Evolutionary conservation across 2,888 invertebrate genomes (phyloP), one percentile per base, ranked within the genome.

Genomic region (Sarcophaga carnaria): DNA sequence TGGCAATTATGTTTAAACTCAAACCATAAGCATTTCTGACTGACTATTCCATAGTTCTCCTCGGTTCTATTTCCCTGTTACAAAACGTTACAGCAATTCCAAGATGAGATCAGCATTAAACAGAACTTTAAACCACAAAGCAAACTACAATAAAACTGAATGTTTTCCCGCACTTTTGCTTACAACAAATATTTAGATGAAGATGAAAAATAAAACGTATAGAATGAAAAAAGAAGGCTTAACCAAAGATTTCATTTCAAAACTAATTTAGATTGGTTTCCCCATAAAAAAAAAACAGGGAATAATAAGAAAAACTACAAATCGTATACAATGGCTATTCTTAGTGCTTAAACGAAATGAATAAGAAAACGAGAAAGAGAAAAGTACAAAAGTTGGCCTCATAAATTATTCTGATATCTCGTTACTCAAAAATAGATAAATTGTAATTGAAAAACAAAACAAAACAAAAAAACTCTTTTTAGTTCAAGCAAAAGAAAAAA

Each of bases 251-350:
- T 84, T 84, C 67, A 79, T 84, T 86, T 80, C 81, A 79, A 81
- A 87, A 81, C 87, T 84, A 84, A 87, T 87, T 87, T 84, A 81
- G 84, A 87, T 81, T 87, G 74, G 75, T 75, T 81, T 76, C 49
- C 67, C 74, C 71, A 74, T 20, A 66, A 71, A 82, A 60, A 8
- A 37, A 37, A 27, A 27, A 37, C 6, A 37, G 1, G 10, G 37
- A 37, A 10, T 14, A 64, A 27, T 64, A 63, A 20, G 27, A 63
- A 72, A 37, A 72, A 49, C 70, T 49, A 54, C 54, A 14, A 5
- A 14, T 54, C 14, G 67, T n/a, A 81, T 49, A 81, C 81, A 84
- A 87, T 81, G 66, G 75, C 63, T 66, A 64, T 84, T 84, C 81
- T 75, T 70, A 69, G 22, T 75, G 49, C 59, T 54, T 64, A 74